Base-by-base conservation (phyloP, 92 coral and sea anemone genomes). In the Phenganax stokvisi region DNA sequence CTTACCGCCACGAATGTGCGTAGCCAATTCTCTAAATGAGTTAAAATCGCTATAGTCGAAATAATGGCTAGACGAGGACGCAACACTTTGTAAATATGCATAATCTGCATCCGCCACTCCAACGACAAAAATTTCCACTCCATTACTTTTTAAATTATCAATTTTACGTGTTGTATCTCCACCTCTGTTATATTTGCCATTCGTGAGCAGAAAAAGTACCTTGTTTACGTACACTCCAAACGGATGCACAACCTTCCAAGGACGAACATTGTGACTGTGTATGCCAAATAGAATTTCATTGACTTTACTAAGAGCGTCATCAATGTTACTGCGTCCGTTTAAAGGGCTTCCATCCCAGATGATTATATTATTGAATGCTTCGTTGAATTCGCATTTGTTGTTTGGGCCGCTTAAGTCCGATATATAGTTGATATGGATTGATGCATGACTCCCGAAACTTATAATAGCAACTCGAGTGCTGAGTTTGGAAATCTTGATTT, bases 301-400 rank as follows among this genome's bases (percentile, higher is more conserved):
- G 6, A 96, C 98, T 37, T 80, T 85, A 0, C 81, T 84, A 37
- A 94, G 91, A 6, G 91, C 98, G 47, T 80, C 91, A n/a, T 81
- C 90, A 97, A 94, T 94, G 81, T 94, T 94, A 12, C 97, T 94
- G 84, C 25, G 25, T 20, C 25, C 25, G 25, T 88, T 85, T 3
- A 92, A 94, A 17, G 82, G 83, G 54, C 89, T 89, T 82, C 88
- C 25, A 20, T 20, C 25, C 25, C 25, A 20, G 25, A 20, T 92
- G 8, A 72, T 73, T 47, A 94, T 83, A 17, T 71, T 74, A 47
- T 80, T 80, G 74, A 94, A 94, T 29, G 82, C 79, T 69, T 64
- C 87, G 17, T 89, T 90, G 79, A 94, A 94, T 80, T 90, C 91
- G 76, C 98, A 94, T 71, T 94, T 94, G 29, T 94, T 96, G 89